Conservation (phyloP, 2,113 vertebrate genomes). For the Piprites chloris region DNA sequence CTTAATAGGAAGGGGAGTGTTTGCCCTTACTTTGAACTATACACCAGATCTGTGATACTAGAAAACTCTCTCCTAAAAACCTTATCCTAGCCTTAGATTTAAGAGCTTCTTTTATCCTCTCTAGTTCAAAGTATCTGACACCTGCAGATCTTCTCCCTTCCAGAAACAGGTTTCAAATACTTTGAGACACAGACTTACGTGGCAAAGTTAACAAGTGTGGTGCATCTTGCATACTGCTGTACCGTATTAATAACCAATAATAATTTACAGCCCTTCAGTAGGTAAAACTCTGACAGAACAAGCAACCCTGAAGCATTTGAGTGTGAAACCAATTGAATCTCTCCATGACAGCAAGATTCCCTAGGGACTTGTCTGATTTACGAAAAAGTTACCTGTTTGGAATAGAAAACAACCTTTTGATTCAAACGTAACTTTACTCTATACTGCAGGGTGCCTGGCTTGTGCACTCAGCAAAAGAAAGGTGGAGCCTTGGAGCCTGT, state of each 20-base stretch:
- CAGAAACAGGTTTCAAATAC: not conserved
- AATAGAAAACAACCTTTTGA: not conserved
- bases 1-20: not conserved
- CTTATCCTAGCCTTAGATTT: not conserved
- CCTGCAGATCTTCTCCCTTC: not conserved
- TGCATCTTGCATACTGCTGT: not conserved
- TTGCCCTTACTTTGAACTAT: not conserved
- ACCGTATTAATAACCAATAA: not conserved
- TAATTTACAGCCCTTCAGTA: not conserved
- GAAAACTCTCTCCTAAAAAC: not conserved
- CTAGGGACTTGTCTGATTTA: not conserved
- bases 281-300: not conserved
- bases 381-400: not conserved
- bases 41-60: not conserved
- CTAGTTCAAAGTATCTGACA: not conserved
- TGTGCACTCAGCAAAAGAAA: not conserved
- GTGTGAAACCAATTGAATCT: slow-evolving; percentile 2
- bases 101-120: not conserved
- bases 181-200: not conserved
- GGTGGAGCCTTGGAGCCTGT: not conserved
- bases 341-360: not conserved
- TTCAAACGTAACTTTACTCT: not conserved
- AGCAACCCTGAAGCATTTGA: not conserved
- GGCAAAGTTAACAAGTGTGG: not conserved
- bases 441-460: not conserved